A percentile compares a stretch with the other conserved stretches of the same genome.
Evolutionary conservation across 2,888 invertebrate genomes (phyloP).

Genomic region (Eueremaeus valkanovi): DNA sequence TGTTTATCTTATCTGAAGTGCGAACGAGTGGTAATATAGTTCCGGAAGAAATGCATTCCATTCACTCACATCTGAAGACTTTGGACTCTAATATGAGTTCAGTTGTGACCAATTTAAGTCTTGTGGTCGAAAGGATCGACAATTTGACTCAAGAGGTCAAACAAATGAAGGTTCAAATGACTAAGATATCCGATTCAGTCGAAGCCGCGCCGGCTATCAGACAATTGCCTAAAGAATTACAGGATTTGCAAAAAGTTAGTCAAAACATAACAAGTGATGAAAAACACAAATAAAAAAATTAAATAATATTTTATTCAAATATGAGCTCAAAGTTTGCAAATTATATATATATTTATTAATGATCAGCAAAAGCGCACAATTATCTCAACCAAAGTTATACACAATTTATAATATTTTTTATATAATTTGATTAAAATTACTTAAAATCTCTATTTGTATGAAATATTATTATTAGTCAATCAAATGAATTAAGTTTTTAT

Average conservation of each 20-base stretch:
- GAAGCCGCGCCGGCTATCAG: constrained; percentile 37
- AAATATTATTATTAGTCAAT: neutral
- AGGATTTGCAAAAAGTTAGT: constrained; percentile 33
- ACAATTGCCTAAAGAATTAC: constrained; percentile 38
- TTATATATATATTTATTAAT: no score
- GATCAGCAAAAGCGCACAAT: no score
- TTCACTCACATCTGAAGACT: constrained; percentile 34
- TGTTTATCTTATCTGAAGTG: neutral
- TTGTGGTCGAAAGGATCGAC: neutral
- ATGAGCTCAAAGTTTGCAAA: no score
- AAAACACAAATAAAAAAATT: no score
- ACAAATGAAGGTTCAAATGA: constrained; percentile 27
- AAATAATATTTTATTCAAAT: no score
- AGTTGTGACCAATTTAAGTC: neutral
- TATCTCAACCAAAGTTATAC: no score
- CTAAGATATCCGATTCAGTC: constrained; percentile 24
- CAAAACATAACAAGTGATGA: no score
- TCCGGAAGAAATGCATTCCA: constrained; percentile 36
- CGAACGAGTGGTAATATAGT: constrained; percentile 26
- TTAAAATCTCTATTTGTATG: no score
- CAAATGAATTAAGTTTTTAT: neutral
- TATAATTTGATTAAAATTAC: no score
- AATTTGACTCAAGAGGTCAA: constrained; percentile 32
- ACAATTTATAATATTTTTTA: no score
- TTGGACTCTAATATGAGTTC: constrained; percentile 32